These are phyloP conservation scores for Thera britannica DNA, from an alignment of 2,888 invertebrate species.

Conservation along the genomic window DNA sequence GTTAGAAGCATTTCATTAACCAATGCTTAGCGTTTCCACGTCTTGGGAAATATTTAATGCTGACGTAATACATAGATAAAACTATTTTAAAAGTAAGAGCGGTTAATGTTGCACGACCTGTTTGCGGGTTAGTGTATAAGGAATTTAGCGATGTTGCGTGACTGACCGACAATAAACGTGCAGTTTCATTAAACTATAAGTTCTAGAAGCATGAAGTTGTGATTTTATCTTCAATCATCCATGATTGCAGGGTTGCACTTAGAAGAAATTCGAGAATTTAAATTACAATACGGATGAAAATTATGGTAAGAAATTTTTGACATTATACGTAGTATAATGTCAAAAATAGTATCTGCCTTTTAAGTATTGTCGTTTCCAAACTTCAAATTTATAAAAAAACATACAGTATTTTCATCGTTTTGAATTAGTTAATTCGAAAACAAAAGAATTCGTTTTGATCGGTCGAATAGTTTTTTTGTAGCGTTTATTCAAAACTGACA, in stretches of 20 bases:
- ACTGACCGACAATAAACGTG: not conserved
- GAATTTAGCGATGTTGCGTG: conserved; percentile 11
- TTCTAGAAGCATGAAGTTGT: not conserved
- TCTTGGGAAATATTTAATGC: conserved; percentile 46
- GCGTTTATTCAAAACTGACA: no score
- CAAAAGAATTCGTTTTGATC: no score
- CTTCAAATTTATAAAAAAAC: no score
- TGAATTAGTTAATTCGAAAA: no score
- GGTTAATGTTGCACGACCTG: conserved; percentile 14
- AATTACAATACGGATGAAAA: not conserved
- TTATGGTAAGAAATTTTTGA: not conserved
- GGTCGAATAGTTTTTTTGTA: no score
- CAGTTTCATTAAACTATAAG: not conserved
- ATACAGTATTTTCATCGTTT: no score
- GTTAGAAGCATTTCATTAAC: conserved; percentile 37
- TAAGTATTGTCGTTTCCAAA: no score
- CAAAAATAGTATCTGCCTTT: no score
- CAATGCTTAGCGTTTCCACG: conserved; percentile 44
- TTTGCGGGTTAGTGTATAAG: conserved; percentile 9
- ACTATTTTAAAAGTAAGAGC: conserved; percentile 1
- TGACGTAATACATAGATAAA: conserved; percentile 38
- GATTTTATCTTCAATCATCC: not conserved
- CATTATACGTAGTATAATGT: no score
- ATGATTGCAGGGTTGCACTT: not conserved
- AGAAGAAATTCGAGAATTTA: not conserved